Percentiles rank a stretch among this genome's conserved stretches.
These are phyloP conservation scores for Cephus pygmeus DNA, from an alignment of 2,888 invertebrate genomes.

Conservation along the genomic window DNA sequence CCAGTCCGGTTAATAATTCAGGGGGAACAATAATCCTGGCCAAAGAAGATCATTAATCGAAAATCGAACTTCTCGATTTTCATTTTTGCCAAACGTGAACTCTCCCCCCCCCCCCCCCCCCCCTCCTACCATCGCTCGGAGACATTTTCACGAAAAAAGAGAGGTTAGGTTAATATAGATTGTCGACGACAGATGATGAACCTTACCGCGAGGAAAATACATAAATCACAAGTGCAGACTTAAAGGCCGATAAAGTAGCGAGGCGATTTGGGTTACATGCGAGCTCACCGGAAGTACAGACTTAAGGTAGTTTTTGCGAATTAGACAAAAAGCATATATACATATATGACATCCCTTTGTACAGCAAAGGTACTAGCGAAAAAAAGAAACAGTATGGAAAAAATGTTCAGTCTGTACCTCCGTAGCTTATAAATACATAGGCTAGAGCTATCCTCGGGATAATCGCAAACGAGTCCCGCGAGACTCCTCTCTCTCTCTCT, in stretches of 20 bases:
- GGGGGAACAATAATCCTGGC: not conserved
- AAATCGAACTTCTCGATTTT: not conserved
- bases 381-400: no score
- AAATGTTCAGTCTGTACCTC: not conserved
- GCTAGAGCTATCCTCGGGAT: not conserved
- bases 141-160: not conserved
- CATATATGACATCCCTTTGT: not conserved
- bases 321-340: not conserved
- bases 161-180: not conserved
- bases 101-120: no score
- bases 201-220: not conserved
- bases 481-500: not conserved
- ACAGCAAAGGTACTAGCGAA: not conserved
- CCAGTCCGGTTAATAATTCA: not conserved
- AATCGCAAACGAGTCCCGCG: not conserved
- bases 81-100: not conserved
- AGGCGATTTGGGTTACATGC: not conserved
- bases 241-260: not conserved
- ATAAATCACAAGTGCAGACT: not conserved
- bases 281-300: not conserved
- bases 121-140: not conserved
- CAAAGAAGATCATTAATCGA: not conserved
- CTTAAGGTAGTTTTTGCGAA: not conserved
- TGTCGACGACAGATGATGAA: not conserved
- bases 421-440: not conserved